A percentile compares a stretch with the other conserved stretches of the same genome.
phyloP scores from a whole-genome alignment of 2,113 vertebrate genomes.

The Acrocephalus arundinaceus region DNA sequence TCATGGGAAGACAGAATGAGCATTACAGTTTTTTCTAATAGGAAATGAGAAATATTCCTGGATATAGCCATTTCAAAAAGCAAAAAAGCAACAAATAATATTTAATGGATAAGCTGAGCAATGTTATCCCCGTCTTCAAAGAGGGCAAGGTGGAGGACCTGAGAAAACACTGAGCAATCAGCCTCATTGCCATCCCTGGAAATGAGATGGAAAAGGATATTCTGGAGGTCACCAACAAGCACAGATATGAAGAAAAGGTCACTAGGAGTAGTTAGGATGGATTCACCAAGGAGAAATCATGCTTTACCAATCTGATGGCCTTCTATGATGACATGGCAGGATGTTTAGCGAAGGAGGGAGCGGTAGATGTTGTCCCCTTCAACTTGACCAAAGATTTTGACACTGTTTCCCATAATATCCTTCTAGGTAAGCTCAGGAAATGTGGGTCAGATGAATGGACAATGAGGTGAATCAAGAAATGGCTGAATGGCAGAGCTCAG shows the following conservation, averaged over 20 bases:
- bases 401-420: no score
- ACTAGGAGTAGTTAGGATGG: background rate
- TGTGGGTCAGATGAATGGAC: no score
- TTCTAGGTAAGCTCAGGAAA: background rate
- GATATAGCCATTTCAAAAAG: background rate
- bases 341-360: background rate
- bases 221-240: background rate
- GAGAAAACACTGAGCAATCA: background rate
- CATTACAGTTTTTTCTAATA: background rate
- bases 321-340: fast-evolving
- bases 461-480: background rate
- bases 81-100: background rate
- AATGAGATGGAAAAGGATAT: background rate
- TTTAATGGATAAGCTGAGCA: background rate
- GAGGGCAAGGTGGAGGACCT: background rate
- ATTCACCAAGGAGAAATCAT: background rate
- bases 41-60: background rate
- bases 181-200: background rate
- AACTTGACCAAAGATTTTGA: background rate
- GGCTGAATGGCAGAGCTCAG: background rate
- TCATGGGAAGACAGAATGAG: background rate
- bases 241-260: background rate
- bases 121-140: background rate
- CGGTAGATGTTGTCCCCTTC: background rate
- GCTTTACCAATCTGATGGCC: background rate